These are phyloP conservation scores for Megaceryle torquata DNA, from an alignment of 2,113 vertebrate genomes.

Conservation along the genomic window DNA sequence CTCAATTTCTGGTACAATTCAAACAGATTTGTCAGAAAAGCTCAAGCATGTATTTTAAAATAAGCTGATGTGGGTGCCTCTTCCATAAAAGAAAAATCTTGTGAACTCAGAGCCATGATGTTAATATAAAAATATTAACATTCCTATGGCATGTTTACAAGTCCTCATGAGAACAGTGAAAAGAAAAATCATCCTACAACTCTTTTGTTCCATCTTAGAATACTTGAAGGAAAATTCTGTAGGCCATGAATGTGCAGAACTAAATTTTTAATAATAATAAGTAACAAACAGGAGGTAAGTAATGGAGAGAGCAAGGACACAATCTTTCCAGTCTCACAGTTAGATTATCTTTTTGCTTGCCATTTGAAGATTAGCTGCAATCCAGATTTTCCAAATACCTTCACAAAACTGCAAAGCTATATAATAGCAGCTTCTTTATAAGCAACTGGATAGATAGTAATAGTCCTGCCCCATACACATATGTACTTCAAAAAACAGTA, in stretches of 20 bases:
- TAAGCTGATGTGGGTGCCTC: neutral
- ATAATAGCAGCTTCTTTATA: neutral
- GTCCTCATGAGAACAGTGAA: neutral
- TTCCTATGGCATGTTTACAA: neutral
- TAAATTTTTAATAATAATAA: neutral
- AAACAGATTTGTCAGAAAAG: slow-evolving; percentile 28
- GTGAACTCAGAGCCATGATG: neutral
- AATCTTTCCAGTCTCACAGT: neutral
- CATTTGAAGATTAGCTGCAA: neutral
- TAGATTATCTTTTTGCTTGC: neutral
- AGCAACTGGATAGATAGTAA: neutral
- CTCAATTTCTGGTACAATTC: slow-evolving; percentile 77
- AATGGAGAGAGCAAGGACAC: neutral
- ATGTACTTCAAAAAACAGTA: neutral
- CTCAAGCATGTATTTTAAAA: neutral
- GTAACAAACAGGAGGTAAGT: neutral
- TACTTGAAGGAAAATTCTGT: neutral
- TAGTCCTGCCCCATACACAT: neutral
- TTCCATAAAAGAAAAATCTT: neutral
- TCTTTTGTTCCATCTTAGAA: neutral
- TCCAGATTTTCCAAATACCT: neutral
- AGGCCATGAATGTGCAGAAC: neutral
- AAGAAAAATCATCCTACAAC: neutral
- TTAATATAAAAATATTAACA: neutral
- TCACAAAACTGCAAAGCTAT: neutral